A percentile compares a stretch with the other conserved stretches of the same genome.
phyloP scores from a whole-genome alignment of 2,888 invertebrate genomes.

The Pristionchus exspectatus region DNA sequence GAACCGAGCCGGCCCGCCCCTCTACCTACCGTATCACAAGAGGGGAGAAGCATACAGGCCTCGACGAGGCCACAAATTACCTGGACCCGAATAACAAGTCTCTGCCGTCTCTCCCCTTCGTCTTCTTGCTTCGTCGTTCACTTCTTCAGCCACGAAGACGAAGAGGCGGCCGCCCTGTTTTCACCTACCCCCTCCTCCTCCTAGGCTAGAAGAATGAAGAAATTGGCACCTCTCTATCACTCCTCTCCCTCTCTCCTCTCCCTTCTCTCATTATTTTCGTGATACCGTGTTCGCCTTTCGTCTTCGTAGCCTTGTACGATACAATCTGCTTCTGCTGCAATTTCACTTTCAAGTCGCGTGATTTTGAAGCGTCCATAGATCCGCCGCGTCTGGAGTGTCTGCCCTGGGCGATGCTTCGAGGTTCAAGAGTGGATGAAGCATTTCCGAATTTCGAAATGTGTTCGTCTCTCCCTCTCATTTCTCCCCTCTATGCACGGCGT shows the following conservation, averaged over 20 bases:
- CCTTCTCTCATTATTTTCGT: conserved; percentile 8
- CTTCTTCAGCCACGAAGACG: not conserved
- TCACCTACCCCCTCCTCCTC: not conserved
- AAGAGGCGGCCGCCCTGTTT: conserved; percentile 21
- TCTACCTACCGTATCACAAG: conserved; percentile 37
- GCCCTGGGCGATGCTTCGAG: too few species aligned
- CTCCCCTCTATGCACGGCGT: too few species aligned
- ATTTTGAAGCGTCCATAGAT: conserved; percentile 5
- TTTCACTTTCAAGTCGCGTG: not conserved
- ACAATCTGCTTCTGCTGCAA: conserved; percentile 35
- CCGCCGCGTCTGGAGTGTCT: not conserved
- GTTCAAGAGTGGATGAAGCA: too few species aligned
- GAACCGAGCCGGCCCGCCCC: not conserved
- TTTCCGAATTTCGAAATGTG: too few species aligned
- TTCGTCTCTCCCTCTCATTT: too few species aligned
- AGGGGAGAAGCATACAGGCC: not conserved
- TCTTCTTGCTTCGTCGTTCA: conserved; percentile 25
- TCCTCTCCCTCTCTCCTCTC: not conserved
- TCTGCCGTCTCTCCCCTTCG: conserved; percentile 10
- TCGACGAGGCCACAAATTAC: conserved; percentile 50
- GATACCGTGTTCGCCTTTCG: conserved; percentile 24
- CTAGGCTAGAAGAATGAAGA: not conserved
- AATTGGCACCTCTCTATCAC: conserved; percentile 50
- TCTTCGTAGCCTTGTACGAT: conserved; percentile 1
- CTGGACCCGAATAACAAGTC: conserved; percentile 55